Percentiles rank a stretch among this genome's conserved stretches.
These are phyloP conservation scores for Ashinkailepas kermadecensis DNA, from an alignment of 2,888 invertebrate genomes.

Conservation along the genomic window DNA sequence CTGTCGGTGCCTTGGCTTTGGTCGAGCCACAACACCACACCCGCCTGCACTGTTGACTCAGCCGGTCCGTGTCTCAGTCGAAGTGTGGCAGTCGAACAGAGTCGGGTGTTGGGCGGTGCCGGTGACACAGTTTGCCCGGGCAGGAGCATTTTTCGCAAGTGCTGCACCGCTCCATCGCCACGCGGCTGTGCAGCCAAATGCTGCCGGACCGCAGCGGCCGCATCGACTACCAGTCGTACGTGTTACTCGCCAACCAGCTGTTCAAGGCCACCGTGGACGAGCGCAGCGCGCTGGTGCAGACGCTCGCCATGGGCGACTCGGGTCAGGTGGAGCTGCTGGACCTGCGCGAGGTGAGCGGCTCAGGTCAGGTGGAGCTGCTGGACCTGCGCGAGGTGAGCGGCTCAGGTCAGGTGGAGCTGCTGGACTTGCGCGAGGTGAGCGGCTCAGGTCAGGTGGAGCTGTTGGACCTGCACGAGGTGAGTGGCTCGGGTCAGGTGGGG, in stretches of 20 bases:
- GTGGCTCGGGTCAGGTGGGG: neutral
- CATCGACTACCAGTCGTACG: conserved; percentile 14
- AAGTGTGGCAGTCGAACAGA: too few relatives aligned
- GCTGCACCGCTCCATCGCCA: neutral
- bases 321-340: neutral
- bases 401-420: neutral
- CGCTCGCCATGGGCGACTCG: conserved; percentile 2
- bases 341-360: too few relatives aligned
- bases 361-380: too few relatives aligned
- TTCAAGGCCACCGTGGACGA: neutral
- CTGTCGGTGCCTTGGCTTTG: too few relatives aligned
- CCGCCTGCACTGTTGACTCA: too few relatives aligned
- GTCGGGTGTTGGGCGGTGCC: too few relatives aligned
- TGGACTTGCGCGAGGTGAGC: neutral
- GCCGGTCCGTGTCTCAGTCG: too few relatives aligned
- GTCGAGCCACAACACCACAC: too few relatives aligned
- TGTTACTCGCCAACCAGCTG: conserved; percentile 5
- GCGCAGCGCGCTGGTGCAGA: conserved; percentile 10
- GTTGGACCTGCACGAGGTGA: neutral
- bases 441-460: neutral
- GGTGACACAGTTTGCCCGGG: too few relatives aligned
- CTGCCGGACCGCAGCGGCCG: neutral
- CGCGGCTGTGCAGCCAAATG: neutral
- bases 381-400: too few relatives aligned
- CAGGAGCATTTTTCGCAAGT: neutral